Evolutionary conservation across 2,888 invertebrate species (phyloP), one percentile per base, ranked within the genome.

Genomic region (Drosophila sordidula): DNA sequence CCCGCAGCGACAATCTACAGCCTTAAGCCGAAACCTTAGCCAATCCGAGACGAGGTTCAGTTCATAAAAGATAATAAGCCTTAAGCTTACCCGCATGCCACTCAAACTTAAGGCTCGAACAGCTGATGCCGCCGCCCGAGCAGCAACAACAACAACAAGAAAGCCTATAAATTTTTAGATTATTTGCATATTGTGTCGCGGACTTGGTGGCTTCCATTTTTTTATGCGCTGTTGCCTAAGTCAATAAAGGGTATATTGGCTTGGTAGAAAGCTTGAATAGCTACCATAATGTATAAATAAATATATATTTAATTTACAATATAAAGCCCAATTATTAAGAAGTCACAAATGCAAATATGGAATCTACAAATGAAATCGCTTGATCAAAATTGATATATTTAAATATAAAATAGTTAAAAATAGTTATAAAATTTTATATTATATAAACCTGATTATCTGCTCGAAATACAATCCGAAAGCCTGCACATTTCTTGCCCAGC

Each of bases 101-200:
- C 74, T 76, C 80, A 75, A 73, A 69, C 75, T 83, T 78, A 71
- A 67, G 70, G 67, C 75, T 32, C 58, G 46, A 68, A 65, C 78
- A 78, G 72, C 72, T 72, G 75, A 63, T 71, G 67, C 76, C 50
- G 16, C 49, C 38, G 55, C 34, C 36, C 42, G 39, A 47, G 16
- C 51, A 51, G 16, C 46, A 46, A 39, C 50, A 25, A 6, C 12
- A 34, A 6, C 39, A 29, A 8, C 18, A 16, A 41, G 16, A 85
- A 86, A 80, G 86, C 86, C 88, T 86, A 91, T 91, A 90, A 90
- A 90, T 90, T 89, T 87, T 75, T 89, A 89, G 89, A 90, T 91
- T 89, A 90, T 90, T 90, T 90, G 90, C 90, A 90, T 90, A 91
- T 90, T 91, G 87, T 70, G 71, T 56, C 62, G 70, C 49, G 77